These are phyloP conservation scores for Thalassarche chlororhynchos DNA, from an alignment of 2,113 vertebrate species.

Conservation along the genomic window DNA sequence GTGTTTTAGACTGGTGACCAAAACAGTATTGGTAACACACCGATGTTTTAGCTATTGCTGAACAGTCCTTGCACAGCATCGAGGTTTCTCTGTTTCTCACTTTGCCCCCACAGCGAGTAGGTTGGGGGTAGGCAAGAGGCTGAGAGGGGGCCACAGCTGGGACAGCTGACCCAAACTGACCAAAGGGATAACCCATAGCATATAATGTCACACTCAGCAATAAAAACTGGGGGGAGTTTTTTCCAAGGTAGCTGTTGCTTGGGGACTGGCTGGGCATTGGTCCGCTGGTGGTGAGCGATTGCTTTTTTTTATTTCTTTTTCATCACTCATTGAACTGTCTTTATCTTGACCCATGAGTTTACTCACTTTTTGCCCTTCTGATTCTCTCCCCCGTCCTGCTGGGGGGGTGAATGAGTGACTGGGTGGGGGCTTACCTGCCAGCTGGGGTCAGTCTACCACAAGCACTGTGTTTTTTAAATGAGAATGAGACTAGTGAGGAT, in stretches of 20 bases:
- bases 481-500: neutral
- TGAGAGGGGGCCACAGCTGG: neutral
- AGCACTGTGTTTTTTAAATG: neutral
- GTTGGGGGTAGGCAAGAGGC: neutral
- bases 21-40: neutral
- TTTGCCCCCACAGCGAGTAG: neutral
- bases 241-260: neutral
- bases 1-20: neutral
- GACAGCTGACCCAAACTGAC: neutral
- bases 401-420: neutral
- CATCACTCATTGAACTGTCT: neutral
- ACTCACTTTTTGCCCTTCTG: neutral
- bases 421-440: neutral
- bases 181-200: neutral
- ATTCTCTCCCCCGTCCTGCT: accelerated
- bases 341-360: neutral
- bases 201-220: neutral
- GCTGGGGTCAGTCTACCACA: neutral
- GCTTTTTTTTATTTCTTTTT: neutral
- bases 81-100: neutral
- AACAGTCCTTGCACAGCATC: neutral
- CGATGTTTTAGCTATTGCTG: neutral
- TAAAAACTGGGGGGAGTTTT: neutral
- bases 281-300: accelerated
- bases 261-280: accelerated